Evolutionary conservation across 2,113 vertebrate species (phyloP), one percentile per base, ranked within the genome.

Genomic region (Mixornis gularis): DNA sequence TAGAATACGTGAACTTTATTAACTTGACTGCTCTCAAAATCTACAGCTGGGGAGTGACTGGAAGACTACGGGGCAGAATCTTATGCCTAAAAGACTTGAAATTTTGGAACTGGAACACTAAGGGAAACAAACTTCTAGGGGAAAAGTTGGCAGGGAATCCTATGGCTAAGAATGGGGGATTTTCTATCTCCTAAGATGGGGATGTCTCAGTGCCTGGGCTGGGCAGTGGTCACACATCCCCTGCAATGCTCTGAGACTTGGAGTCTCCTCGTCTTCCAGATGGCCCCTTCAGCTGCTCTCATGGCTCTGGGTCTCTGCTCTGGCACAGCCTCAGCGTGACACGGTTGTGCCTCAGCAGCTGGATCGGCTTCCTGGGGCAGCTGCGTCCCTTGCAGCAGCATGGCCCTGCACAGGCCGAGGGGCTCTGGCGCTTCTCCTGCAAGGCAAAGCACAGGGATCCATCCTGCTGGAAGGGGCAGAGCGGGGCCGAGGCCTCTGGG

Each of bases 381-480:
- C 55, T 3, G 0, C 1, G 4, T 38, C 20, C 26, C 25, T 0
- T 0, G 32, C 41, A 58, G 71, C 60, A 12, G 43, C 60, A 5
- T 0, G 7, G 32, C 32, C 6, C 15, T 16, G 76, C n/a, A 13
- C 1, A 3, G n/a, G 6, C 49, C 3, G 2, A 25, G 49, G 49
- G 49, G 12, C 10, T 65, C 16, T 36, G n/a, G n/a, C 0, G 2
- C 51, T 46, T 32, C 16, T 36, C 40, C 49, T 46, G 62, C 76
- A 25, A 19, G 51, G 40, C 40, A 25, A 24, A 65, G 20, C 26
- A 6, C 26, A 32, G 20, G 20, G 40, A 32, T 36, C 20, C 9
- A 32, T 36, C 16, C 9, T 0, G 4, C 24, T 16, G 60, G 32
- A 65, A 64, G 38, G 32, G 19, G 48, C 26, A n/a, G 30, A 17